Evolutionary conservation across 2,797 vertebrate genomes (phyloP), one percentile per base, ranked within the genome.

Genomic region (Eremophila alpestris): DNA sequence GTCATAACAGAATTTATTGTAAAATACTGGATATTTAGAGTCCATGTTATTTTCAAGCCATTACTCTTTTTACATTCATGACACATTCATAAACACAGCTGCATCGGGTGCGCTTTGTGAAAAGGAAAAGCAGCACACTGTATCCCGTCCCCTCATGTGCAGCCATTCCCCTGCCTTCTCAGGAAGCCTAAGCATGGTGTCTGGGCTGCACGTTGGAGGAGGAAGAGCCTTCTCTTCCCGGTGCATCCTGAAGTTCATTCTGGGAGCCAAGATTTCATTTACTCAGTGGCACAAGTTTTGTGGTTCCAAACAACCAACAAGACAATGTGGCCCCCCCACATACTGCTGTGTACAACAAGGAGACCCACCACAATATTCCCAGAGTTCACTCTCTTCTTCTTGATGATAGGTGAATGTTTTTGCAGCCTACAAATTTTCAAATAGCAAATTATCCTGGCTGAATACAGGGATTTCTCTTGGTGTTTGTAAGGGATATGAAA

Each of bases 1-100:
- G 98, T 98, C 98, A 98, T 99, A 98, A 99, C 98, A 98, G 99
- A 98, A 96, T 98, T 97, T 97, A 98, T 99, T 99, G 99, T 99
- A 92, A 94, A 96, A 97, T 95, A 83, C 97, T 98, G 98, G 98
- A 99, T 99, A 98, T 99, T 99, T 99, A 98, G 98, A 98, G 97
- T 94, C 94, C 58, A 55, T 95, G 88, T 97, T 96, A 97, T 97
- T 97, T 98, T 95, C 97, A 96, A 96, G 97, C 95, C 95, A 97
- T 97, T 98, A 94, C 91, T 98, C 97, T 95, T 98, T 95, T 96
- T 97, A 97, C 94, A 96, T 96, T 97, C 96, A 78, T 97, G 97
- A 96, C 96, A 97, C 97, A 97, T 96, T 94, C 89, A 96, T 97
- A 96, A 96, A 96, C 97, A 96, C 98, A 98, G 98, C 98, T 98